Percentiles rank a stretch among this genome's conserved stretches.
Conservation (phyloP, 2,888 invertebrate species). For the Sipha maydis region DNA sequence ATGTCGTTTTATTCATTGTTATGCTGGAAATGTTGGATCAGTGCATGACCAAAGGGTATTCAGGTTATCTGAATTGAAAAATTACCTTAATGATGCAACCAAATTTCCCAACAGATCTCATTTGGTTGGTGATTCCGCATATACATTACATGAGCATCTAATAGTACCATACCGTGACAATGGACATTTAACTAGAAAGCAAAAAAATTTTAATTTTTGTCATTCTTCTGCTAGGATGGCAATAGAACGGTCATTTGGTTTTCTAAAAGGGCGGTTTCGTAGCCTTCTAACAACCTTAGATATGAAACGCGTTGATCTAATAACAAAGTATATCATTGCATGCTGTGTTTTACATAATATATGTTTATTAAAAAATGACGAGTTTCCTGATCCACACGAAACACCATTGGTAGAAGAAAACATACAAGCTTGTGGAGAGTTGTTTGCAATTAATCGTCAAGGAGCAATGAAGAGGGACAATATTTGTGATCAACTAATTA, state of each 20-base stretch:
- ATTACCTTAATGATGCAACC: neutral
- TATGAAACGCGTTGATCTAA: conserved; percentile 31
- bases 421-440: conserved; percentile 2
- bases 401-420: conserved; percentile 2
- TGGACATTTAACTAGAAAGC: conserved; percentile 5
- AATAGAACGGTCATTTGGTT: conserved; percentile 25
- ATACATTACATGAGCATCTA: too few relatives aligned
- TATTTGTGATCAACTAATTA: conserved; percentile 33
- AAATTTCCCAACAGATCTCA: conserved; percentile 12
- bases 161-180: conserved; percentile 10
- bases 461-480: conserved; percentile 33
- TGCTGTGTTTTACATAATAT: conserved; percentile 38
- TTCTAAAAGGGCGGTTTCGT: conserved; percentile 11
- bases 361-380: conserved; percentile 14
- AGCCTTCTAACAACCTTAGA: conserved; percentile 22
- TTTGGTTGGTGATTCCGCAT: conserved; percentile 14
- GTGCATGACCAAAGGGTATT: conserved; percentile 22
- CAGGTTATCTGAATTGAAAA: conserved; percentile 21
- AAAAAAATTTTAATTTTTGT: conserved; percentile 24
- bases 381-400: conserved; percentile 19
- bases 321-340: conserved; percentile 5
- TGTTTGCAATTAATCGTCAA: conserved; percentile 31
- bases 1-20: conserved; percentile 7
- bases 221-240: conserved; percentile 29
- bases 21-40: too few relatives aligned